phyloP scores from a whole-genome alignment of 2,888 invertebrate genomes.

The Cephus runcator region DNA sequence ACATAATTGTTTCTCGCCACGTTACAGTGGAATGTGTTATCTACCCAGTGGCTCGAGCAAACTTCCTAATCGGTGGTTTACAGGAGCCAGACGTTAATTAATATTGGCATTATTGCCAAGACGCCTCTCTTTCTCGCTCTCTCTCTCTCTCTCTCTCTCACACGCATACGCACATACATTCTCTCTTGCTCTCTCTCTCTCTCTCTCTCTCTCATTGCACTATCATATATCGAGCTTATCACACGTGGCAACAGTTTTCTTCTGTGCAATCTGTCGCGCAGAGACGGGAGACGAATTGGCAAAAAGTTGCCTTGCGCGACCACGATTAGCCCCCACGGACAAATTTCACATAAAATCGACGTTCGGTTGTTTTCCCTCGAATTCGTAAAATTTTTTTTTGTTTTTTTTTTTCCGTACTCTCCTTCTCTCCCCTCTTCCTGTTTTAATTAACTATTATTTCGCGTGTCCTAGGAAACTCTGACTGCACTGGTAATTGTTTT shows the following conservation, averaged over 20 bases:
- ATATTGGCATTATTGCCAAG: constrained; percentile 26
- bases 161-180: background rate
- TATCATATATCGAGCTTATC: background rate
- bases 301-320: constrained; percentile 32
- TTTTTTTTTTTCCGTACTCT: background rate
- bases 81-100: constrained; percentile 26
- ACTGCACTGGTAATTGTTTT: constrained; percentile 52
- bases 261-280: background rate
- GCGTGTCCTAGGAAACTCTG: constrained; percentile 48
- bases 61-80: constrained; percentile 29
- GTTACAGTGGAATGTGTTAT: constrained; percentile 53
- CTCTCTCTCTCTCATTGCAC: background rate
- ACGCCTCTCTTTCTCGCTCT: constrained; percentile 27
- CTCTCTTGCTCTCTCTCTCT: constrained; percentile 1
- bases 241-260: background rate
- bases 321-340: constrained; percentile 26
- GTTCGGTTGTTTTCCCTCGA: constrained; percentile 8
- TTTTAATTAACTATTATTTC: constrained; percentile 24
- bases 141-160: background rate
- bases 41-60: constrained; percentile 34
- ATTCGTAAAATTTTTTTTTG: background rate
- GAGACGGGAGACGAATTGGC: constrained; percentile 41
- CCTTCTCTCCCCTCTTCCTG: background rate
- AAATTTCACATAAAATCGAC: constrained; percentile 36
- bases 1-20: constrained; percentile 40